Base-by-base conservation (phyloP, 2,888 invertebrate genomes). In the Drosophila melanocephala region DNA sequence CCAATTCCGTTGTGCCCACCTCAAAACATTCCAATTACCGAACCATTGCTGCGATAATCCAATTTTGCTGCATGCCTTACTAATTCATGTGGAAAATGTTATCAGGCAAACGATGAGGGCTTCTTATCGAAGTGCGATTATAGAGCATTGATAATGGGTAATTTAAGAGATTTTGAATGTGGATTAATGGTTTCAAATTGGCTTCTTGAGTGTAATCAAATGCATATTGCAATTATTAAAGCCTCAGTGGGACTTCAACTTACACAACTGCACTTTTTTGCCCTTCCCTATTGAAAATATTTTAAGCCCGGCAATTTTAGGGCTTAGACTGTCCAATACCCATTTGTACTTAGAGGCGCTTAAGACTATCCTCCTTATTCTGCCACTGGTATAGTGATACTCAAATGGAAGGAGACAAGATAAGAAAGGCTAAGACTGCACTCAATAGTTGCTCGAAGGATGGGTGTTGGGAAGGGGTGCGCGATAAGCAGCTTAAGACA, bases 11-110 rank as follows among this genome's bases (percentile, higher is more conserved):
- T 69, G 42, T 70, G 74, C 51, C 62, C 56, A 62, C 84, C 89
- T 28, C 78, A 76, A 76, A 81, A 63, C 81, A 87, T 71, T 83
- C 72, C 87, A 86, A 89, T 86, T 83, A 83, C 39, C 22, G 42
- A 52, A 9, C 53, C 28, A 22, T 19, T 59, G 53, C 60, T 70
- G 76, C 60, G 60, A 79, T 71, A 78, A 71, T 72, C 81, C 52
- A 68, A 79, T 72, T 60, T 30, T 66, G 60, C 51, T 47, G 69
- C 67, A 65, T 57, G 53, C 47, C 53, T 57, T 32, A 63, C 53
- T 68, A 79, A 87, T 77, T 87, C 84, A 37, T 53, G 53, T 53
- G 61, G 37, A 57, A 57, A 57, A 53, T 50, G 30, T 39, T 51
- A 33, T n/a, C 22, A 35, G 33, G 37, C 39, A 47, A 52, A 30